Evolutionary conservation across 2,888 invertebrate genomes (phyloP).

Genomic region (Metallyticus violacea): DNA sequence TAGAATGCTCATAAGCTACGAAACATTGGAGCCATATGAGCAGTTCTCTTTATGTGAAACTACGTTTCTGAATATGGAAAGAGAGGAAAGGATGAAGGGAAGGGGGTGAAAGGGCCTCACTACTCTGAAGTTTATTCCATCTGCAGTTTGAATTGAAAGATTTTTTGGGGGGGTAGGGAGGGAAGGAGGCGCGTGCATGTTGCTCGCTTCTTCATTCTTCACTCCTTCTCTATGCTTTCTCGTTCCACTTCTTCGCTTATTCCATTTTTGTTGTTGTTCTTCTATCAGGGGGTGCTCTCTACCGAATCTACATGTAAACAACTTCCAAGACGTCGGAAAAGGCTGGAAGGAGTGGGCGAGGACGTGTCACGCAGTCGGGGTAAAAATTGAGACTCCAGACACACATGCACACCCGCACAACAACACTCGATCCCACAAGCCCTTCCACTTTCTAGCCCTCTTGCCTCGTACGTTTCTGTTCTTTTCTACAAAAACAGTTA

Average conservation of each 20-base stretch:
- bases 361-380: too few relatives aligned
- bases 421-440: background rate
- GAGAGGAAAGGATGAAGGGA: background rate
- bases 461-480: background rate
- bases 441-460: background rate
- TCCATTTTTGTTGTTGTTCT: background rate
- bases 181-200: background rate
- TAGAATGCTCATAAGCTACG: background rate
- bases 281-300: background rate
- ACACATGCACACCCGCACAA: background rate
- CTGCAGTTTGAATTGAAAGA: background rate
- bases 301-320: constrained; percentile 17
- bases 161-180: background rate
- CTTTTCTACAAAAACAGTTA: background rate
- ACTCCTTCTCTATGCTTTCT: background rate
- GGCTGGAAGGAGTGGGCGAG: background rate
- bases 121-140: background rate
- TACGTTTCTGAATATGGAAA: background rate
- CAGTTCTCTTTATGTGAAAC: background rate
- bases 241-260: background rate
- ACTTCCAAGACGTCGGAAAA: background rate
- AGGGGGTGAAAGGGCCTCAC: background rate
- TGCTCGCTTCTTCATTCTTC: background rate
- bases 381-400: too few relatives aligned
- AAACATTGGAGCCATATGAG: background rate